Base-by-base conservation (phyloP, 2,888 invertebrate species). In the Dryobotodes eremita region DNA sequence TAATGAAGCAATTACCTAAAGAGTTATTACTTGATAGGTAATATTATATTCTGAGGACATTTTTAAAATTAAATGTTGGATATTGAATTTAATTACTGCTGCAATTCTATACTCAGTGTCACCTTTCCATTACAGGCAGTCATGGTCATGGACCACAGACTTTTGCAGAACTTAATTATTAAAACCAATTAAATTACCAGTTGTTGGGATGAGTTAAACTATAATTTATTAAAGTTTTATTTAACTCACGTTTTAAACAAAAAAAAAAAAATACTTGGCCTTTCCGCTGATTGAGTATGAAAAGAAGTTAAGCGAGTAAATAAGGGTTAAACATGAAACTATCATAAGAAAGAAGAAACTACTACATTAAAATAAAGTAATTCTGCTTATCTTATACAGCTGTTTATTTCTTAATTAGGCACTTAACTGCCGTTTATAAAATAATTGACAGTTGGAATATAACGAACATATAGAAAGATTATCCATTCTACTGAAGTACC, bases 261-360 rank as follows among this genome's bases (percentile, higher is more conserved):
- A 68, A 83, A 71, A 42, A 5, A 36, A 2, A 2, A 36, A 36
- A 36, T 17, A 31, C 17, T 55, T 80, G 76, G 71, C 72, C 76
- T 84, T 84, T 76, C 11, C 17, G 65, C 20, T 76, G 84, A 70
- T 64, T 64, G 42, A 75, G 55, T 64, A 61, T 70, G 55, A 75
- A 75, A 79, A 75, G 36, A 42, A 64, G 53, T 64, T 46, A 57
- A 20, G 26, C 20, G 20, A 75, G 42, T 59, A 17, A 20, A n/a
- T 31, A 50, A 42, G 20, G 65, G 26, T 55, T 65, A 23, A 26
- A 55, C 55, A 71, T 66, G n/a, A 66, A 70, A 50, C 23, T 68
- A 75, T 36, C 13, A 42, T 20, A 1, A n/a, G n/a, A 23, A 70
- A 65, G 17, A 42, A 62, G 20, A 75, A 71, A 57, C n/a, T 64